Percentiles rank a stretch among this genome's conserved stretches.
Conservation (phyloP, 23 tunicate genomes). For the Phallusia fumigata region DNA sequence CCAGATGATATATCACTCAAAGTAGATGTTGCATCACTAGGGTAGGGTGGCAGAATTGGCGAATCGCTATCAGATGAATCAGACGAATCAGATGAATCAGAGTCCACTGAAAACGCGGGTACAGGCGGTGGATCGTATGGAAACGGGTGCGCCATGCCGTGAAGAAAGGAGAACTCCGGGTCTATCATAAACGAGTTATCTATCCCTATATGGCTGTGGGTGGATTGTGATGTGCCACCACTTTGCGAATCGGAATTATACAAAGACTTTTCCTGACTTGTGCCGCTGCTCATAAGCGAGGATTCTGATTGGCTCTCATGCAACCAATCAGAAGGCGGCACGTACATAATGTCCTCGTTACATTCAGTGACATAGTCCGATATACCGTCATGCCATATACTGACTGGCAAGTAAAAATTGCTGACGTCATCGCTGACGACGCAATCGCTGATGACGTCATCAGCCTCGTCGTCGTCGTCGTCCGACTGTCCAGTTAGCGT, state of each 20-base stretch:
- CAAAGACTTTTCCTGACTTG: neutral
- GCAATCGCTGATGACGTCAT: constrained; percentile 1
- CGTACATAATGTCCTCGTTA: neutral
- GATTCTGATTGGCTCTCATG: constrained; percentile 9
- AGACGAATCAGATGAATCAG: too few species aligned
- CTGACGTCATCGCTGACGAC: constrained; percentile 12
- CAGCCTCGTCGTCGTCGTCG: neutral
- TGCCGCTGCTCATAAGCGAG: constrained; percentile 7
- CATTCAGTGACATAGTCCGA: neutral
- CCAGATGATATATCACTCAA: neutral
- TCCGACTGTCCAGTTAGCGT: constrained; percentile 2
- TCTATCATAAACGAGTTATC: constrained; percentile 67
- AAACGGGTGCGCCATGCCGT: constrained; percentile 29
- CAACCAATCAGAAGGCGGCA: constrained; percentile 28
- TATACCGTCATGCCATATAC: constrained; percentile 47
- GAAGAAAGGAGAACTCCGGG: constrained; percentile 75
- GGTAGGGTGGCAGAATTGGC: neutral
- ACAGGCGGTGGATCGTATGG: neutral
- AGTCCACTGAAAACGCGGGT: neutral
- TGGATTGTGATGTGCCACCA: neutral
- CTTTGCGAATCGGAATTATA: too few species aligned
- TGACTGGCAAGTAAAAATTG: constrained; percentile 36
- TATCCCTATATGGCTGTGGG: constrained; percentile 18
- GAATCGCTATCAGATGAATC: neutral
- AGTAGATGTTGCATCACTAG: neutral